Conservation (phyloP, 2,797 vertebrate species). For the Fringilla coelebs region DNA sequence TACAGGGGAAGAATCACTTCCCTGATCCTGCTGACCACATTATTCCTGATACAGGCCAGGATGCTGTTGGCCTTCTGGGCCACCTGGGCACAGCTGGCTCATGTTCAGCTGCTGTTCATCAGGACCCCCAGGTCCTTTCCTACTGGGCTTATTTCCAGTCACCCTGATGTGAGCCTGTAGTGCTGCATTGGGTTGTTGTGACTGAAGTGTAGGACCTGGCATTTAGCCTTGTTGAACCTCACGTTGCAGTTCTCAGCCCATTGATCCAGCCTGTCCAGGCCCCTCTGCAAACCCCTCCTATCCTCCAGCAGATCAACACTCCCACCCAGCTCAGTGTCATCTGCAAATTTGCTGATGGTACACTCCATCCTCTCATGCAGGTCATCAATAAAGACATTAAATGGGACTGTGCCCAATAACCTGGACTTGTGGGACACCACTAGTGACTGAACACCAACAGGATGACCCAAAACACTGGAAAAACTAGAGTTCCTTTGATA, state of each 20-base stretch:
- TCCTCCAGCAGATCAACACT: background rate
- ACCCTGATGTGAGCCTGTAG: too few species aligned
- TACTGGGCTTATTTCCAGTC: background rate
- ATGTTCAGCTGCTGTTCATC: background rate
- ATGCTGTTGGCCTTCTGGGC: background rate
- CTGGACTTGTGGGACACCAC: too few species aligned
- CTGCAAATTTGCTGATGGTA: background rate
- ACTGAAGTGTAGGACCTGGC: fast-evolving
- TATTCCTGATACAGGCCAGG: background rate
- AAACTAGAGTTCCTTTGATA: background rate
- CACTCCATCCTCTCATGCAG: background rate
- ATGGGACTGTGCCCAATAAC: background rate
- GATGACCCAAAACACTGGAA: background rate
- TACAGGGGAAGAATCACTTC: background rate
- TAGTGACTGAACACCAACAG: background rate
- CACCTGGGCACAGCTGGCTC: background rate
- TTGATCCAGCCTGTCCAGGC: background rate
- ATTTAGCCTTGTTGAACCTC: background rate
- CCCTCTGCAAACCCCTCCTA: background rate
- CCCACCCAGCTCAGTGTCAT: background rate
- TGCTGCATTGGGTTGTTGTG: too few species aligned
- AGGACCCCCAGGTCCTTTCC: background rate
- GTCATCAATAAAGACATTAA: background rate
- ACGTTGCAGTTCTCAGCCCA: background rate
- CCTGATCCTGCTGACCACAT: background rate